Conservation (phyloP, 2,113 vertebrate species). For the Elephantulus edwardii region DNA sequence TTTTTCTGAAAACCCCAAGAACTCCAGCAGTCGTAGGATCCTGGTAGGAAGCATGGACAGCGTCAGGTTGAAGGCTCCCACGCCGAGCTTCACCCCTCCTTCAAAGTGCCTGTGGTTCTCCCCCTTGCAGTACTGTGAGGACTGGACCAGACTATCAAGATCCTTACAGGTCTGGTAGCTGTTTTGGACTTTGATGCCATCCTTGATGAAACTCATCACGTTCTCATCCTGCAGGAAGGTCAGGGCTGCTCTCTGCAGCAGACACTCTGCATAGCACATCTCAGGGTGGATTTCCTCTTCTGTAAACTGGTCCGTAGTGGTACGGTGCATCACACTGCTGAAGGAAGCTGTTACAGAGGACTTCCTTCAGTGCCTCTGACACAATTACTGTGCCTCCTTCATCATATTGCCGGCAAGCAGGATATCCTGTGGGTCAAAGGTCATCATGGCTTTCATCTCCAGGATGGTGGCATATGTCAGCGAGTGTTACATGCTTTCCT, state of each 20-base stretch:
- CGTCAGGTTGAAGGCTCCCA: conserved; percentile 98
- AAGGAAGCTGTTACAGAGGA: conserved; percentile 89
- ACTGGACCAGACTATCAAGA: conserved; percentile 92
- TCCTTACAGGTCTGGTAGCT: conserved; percentile 99
- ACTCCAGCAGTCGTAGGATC: conserved; percentile 94
- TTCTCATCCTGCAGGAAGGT: conserved; percentile 93
- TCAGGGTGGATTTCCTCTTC: conserved; percentile 99
- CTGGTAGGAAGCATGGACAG: conserved; percentile 95
- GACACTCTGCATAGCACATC: conserved; percentile 97
- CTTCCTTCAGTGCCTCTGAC: conserved; percentile 94
- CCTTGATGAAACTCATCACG: conserved; percentile 99
- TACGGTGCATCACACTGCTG: conserved; percentile 87
- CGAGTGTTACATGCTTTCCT: conserved; percentile 98
- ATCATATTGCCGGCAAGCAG: conserved; percentile 93
- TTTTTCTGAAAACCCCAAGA: conserved; percentile 97
- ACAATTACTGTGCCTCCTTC: conserved; percentile 95
- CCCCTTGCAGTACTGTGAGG: conserved; percentile 90
- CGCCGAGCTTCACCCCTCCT: conserved; percentile 94
- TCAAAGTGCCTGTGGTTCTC: conserved; percentile 95
- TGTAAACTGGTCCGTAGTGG: conserved; percentile 87
- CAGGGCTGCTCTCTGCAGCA: conserved; percentile 90
- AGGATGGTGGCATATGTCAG: conserved; percentile 96
- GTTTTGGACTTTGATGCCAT: conserved; percentile 97
- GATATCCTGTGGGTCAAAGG: conserved; percentile 96
- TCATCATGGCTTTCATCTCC: conserved; percentile 99